Evolutionary conservation across 2,113 vertebrate species (phyloP).

Genomic region (Cepphus grylle): DNA sequence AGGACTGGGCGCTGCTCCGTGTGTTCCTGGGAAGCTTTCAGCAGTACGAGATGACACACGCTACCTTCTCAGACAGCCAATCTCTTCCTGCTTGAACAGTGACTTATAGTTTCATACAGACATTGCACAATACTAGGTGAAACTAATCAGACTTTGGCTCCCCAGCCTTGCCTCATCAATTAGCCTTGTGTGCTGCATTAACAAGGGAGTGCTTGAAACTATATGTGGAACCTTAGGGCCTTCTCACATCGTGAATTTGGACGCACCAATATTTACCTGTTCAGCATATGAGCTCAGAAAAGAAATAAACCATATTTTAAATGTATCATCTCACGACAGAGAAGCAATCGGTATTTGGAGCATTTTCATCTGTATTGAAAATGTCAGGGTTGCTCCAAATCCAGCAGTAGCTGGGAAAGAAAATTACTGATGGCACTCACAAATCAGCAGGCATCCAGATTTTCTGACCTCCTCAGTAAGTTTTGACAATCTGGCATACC

Average conservation of each 20-base stretch:
- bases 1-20: background rate
- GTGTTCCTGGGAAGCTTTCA: background rate
- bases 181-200: background rate
- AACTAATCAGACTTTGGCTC: background rate
- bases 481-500: background rate
- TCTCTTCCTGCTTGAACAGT: background rate
- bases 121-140: background rate
- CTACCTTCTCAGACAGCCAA: background rate
- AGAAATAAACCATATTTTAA: background rate
- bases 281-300: background rate
- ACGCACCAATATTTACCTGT: background rate
- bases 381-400: background rate
- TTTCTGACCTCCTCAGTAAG: background rate
- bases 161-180: background rate
- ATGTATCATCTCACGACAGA: background rate
- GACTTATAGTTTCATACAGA: background rate
- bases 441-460: background rate
- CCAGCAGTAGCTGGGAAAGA: background rate
- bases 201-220: background rate
- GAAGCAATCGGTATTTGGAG: background rate
- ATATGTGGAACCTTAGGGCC: background rate
- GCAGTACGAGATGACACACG: rapidly evolving
- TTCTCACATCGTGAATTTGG: background rate
- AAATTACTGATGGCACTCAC: background rate
- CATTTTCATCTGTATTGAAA: background rate